A percentile compares a stretch with the other conserved stretches of the same genome.
Evolutionary conservation across 1,140 invertebrate genomes (phyloP).

Genomic region (Neodiprion pinetum): DNA sequence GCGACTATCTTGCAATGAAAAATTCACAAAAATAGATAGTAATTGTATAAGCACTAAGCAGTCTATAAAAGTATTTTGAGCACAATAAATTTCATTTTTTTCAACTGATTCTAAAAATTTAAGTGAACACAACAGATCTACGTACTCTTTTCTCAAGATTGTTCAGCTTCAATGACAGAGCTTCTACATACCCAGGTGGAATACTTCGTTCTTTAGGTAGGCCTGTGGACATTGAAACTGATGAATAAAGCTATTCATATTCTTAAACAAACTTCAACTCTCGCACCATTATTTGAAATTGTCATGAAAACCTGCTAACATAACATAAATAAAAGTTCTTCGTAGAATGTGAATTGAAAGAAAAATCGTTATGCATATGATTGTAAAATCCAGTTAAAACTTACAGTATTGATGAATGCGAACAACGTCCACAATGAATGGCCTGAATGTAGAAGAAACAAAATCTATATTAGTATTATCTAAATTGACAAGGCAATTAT

Average conservation of each 20-base stretch:
- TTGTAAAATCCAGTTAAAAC: conserved; percentile 29
- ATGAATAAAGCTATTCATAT: background rate
- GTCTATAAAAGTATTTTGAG: background rate
- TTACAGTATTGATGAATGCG: conserved; percentile 52
- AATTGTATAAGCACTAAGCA: background rate
- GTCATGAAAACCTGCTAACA: conserved; percentile 9
- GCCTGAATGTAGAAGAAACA: conserved; percentile 28
- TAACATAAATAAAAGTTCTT: background rate
- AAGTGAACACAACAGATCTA: background rate
- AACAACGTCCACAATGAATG: conserved; percentile 52
- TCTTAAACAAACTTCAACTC: background rate
- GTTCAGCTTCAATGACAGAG: conserved; percentile 41
- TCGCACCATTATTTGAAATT: background rate
- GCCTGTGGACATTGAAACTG: conserved; percentile 34
- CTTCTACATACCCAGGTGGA: conserved; percentile 45
- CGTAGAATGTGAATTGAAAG: background rate
- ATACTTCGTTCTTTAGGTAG: conserved; percentile 44
- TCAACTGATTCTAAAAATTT: background rate
- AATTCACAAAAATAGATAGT: no score
- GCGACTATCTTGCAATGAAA: background rate
- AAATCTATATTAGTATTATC: conserved; percentile 19
- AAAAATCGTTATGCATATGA: conserved; percentile 6
- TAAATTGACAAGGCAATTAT: background rate
- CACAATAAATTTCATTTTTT: conserved; percentile 14
- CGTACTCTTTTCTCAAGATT: conserved; percentile 41